Evolutionary conservation across 2,113 vertebrate genomes (phyloP), one percentile per base, ranked within the genome.

Genomic region (Malurus alboscapulatus): DNA sequence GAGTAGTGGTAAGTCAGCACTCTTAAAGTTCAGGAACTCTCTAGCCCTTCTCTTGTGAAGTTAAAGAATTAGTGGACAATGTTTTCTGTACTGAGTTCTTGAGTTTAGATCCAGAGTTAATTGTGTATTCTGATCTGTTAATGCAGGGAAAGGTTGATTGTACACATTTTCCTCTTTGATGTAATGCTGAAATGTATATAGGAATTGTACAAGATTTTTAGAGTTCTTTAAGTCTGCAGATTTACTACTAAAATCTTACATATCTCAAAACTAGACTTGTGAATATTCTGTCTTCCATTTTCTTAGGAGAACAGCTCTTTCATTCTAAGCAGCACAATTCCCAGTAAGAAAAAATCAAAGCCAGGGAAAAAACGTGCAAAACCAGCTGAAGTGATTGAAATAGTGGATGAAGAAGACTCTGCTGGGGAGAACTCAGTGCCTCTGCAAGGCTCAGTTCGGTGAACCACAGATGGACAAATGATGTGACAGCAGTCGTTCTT

Each of bases 1-100:
- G 89, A 85, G 68, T 98, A 72, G 98, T 98, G 94, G 98, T 98
- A 88, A 98, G 98, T 96, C 73, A 66, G 59, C 58, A 45, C 3
- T 82, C 14, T 1, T 40, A 40, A 32, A 48, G 22, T 88, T 88
- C 2, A 65, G 27, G 51, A 82, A 24, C 19, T 38, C 32, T 29
- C 3, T 24, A 65, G n/a, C 26, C 13, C 73, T 62, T 48, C 7
- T 77, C 6, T 73, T 48, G 3, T 45, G 12, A 84, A 34, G 7
- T 17, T 66, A 12, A 50, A 75, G 16, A 71, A 69, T 20, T 48
- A 8, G 25, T 65, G 44, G 21, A 15, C 48, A 25, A 42, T 21
- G 8, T 58, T 42, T 73, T 67, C 24, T 77, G 6, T 90, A n/a
- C 30, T 81, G 47, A 27, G 20, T 14, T 65, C 10, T 81, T 40